Conservation (phyloP, 2,797 vertebrate genomes). For the Rhabdophis nuchalis region DNA sequence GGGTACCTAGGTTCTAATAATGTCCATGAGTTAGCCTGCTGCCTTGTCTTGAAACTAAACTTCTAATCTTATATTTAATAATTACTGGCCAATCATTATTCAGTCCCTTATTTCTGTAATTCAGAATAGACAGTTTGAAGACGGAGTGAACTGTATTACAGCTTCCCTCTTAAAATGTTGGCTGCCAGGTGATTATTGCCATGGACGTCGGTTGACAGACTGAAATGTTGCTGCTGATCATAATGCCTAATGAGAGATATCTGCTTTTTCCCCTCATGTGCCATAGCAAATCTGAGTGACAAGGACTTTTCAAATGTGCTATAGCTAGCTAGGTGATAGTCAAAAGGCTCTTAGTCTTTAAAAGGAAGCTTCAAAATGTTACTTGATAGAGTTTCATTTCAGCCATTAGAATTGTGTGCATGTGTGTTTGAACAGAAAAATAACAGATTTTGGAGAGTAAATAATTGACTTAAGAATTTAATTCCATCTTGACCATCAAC, state of each 20-base stretch:
- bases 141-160: neutral
- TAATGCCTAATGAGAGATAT: neutral
- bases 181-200: neutral
- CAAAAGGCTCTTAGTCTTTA: constrained; percentile 49
- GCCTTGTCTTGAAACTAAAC: neutral
- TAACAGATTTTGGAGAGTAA: neutral
- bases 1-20: neutral
- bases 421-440: neutral
- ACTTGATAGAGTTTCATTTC: constrained; percentile 16
- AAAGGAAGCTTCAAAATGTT: constrained; percentile 29
- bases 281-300: neutral
- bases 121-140: neutral
- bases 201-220: neutral
- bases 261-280: neutral
- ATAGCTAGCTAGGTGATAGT: constrained; percentile 31
- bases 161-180: neutral
- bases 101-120: neutral
- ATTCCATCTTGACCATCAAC: constrained; percentile 17
- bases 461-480: constrained; percentile 10
- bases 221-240: neutral
- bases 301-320: constrained; percentile 1
- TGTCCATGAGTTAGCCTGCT: neutral
- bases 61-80: neutral
- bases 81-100: neutral
- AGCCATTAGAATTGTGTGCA: neutral